phyloP scores from a whole-genome alignment of 2,888 invertebrate species.

The Nemapogon koenigi region DNA sequence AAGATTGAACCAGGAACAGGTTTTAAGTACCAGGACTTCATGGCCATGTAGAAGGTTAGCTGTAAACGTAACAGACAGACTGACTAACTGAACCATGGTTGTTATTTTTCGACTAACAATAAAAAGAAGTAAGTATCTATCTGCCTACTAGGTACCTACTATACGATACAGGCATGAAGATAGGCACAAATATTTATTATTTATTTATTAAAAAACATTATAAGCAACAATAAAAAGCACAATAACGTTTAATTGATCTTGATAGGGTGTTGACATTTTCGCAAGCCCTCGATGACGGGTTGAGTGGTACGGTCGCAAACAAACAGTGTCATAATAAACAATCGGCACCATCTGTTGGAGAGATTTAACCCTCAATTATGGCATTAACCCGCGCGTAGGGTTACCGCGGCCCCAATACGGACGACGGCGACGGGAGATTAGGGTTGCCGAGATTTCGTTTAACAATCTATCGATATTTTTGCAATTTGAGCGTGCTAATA shows the following conservation, averaged over 20 bases:
- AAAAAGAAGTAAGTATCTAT: no score
- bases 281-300: constrained; percentile 20
- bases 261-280: constrained; percentile 6
- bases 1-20: no score
- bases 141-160: background rate
- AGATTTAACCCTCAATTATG: constrained; percentile 63
- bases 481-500: no score
- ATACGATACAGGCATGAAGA: background rate
- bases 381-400: constrained; percentile 57
- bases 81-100: no score
- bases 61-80: no score
- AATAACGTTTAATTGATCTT: constrained; percentile 10
- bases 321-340: constrained; percentile 52
- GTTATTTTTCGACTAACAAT: no score
- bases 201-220: background rate
- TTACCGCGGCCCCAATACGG: constrained; percentile 19
- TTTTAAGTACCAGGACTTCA: no score
- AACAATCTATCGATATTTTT: constrained; percentile 10
- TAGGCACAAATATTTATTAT: background rate
- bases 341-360: constrained; percentile 40
- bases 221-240: no score
- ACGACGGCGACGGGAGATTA: constrained; percentile 17
- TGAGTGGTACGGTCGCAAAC: constrained; percentile 21
- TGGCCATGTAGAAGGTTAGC: no score
- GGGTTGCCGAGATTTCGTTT: constrained; percentile 7